Base-by-base conservation (phyloP, 2,888 invertebrate genomes). In the Lissonota sp. region DNA sequence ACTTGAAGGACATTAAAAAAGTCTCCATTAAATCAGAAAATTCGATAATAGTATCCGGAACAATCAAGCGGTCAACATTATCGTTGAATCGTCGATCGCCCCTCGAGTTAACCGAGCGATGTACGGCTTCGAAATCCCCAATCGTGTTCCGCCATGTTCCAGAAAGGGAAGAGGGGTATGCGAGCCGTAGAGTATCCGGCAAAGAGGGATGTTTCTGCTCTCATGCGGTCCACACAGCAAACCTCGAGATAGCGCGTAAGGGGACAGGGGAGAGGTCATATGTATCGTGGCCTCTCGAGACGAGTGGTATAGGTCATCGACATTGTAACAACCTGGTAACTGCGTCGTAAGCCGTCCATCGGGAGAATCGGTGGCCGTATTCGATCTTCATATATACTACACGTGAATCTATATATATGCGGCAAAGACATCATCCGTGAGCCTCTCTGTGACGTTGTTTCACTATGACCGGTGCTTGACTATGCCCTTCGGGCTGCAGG, bases 301-400 rank as follows among this genome's bases (percentile, higher is more conserved):
- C 87, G 86, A 90, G 89, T 88, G 87, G 88, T 26, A 26, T 80
- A 26, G 71, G 87, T 81, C 86, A 88, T 88, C 88, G 87, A 89
- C 88, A 88, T 84, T 85, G 88, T 90, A 88, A 89, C 88, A 87
- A 88, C 86, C 89, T 87, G 87, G 90, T 91, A 90, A 89, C 88
- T 88, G 86, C 88, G 85, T 86, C 87, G 88, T 89, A 91, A 90
- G 87, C 89, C 85, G 86, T 87, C 88, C 88, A 89, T 89, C 87
- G 83, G 26, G 87, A 89, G 89, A 82, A 86, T 86, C 82, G 73
- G 67, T 81, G 75, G 72, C 83, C 12, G 26, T 26, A 26, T 26
- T 26, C 26, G 26, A 26, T 26, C 26, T 26, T 26, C 26, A 26
- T 26, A 26, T 3, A 26, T 3, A 26, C 26, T 3, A 26, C 26